Evolutionary conservation across 2,888 invertebrate species (phyloP).

Genomic region (Ectemnius continuus): DNA sequence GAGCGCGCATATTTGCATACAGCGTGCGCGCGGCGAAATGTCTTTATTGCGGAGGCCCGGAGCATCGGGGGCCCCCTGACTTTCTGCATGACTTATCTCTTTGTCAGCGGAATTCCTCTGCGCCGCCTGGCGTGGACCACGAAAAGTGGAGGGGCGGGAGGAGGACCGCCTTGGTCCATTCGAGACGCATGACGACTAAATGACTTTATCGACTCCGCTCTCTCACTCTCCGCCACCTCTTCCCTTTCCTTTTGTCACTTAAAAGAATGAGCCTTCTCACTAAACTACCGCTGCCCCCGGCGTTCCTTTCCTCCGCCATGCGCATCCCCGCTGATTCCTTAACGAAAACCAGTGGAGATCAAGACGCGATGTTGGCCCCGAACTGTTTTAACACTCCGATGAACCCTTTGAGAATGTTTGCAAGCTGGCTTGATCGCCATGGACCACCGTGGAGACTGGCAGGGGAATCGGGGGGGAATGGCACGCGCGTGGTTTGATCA

Average conservation of each 20-base stretch:
- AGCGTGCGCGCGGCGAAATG: conserved; percentile 30
- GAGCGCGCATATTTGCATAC: conserved; percentile 42
- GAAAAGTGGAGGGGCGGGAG: background rate
- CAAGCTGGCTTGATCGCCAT: background rate
- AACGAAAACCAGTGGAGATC: background rate
- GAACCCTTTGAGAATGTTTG: conserved; percentile 26
- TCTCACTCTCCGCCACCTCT: background rate
- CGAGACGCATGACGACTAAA: conserved; percentile 2
- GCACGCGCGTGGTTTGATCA: conserved; percentile 32
- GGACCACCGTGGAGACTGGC: conserved; percentile 29
- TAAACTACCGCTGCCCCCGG: conserved; percentile 1
- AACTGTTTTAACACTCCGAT: conserved; percentile 7
- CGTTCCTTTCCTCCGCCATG: background rate
- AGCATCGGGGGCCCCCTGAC: conserved; percentile 14
- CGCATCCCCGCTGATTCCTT: background rate
- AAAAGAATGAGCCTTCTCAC: background rate
- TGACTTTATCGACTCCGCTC: conserved; percentile 5
- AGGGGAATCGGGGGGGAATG: conserved; percentile 5
- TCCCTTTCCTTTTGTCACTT: background rate
- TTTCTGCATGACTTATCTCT: conserved; percentile 44
- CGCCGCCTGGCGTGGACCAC: background rate
- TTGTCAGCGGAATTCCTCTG: conserved; percentile 29
- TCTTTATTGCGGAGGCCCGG: conserved; percentile 35
- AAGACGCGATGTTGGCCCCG: background rate
- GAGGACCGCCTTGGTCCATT: background rate